These are phyloP conservation scores for Drosophila murphyi DNA, from an alignment of 1,140 invertebrate genomes.

Conservation along the genomic window DNA sequence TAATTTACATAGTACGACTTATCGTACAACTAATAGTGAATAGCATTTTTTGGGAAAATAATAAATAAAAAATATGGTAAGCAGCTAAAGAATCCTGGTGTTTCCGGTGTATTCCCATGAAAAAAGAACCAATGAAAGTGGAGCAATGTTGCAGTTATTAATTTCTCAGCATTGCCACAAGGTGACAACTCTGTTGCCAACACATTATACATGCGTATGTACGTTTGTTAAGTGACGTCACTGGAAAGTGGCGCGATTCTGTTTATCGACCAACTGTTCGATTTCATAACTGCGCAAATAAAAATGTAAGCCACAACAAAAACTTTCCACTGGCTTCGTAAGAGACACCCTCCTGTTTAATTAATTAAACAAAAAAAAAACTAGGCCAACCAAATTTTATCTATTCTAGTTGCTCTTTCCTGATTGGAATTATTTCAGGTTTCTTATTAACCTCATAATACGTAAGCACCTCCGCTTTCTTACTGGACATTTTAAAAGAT, in stretches of 20 bases:
- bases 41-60: too few relatives aligned
- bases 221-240: slow-evolving; percentile 28
- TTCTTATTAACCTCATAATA: too few relatives aligned
- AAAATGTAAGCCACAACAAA: neutral
- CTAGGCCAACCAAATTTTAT: neutral
- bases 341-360: neutral
- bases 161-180: neutral
- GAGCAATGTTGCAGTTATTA: neutral
- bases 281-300: slow-evolving; percentile 15
- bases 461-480: too few relatives aligned
- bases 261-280: slow-evolving; percentile 3
- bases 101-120: too few relatives aligned
- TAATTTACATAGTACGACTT: neutral
- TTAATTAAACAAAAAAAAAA: neutral
- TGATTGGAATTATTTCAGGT: too few relatives aligned
- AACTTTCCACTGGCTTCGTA: neutral
- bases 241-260: slow-evolving; percentile 36
- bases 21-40: too few relatives aligned
- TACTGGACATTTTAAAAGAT: too few relatives aligned
- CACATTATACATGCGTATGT: neutral
- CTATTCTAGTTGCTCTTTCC: too few relatives aligned
- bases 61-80: too few relatives aligned
- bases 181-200: slow-evolving; percentile 8
- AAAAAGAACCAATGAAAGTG: neutral
- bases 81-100: too few relatives aligned